phyloP scores from a whole-genome alignment of 2,797 vertebrate genomes.

The Podarcis lilfordi region DNA sequence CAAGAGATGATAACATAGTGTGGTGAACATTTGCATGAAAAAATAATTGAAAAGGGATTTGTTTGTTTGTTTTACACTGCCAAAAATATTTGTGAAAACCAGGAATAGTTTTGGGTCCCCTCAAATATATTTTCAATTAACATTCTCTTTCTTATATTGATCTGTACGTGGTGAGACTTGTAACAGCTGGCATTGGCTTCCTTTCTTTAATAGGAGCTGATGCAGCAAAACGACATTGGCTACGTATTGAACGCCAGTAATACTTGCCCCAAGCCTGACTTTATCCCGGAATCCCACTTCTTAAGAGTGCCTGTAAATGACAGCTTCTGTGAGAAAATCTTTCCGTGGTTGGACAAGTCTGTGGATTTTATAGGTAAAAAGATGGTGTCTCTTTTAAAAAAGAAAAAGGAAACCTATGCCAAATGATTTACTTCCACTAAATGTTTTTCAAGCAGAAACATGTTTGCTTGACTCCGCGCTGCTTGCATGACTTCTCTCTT shows the following conservation, averaged over 20 bases:
- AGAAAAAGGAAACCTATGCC: neutral
- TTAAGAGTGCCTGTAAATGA: conserved; percentile 95
- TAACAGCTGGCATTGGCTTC: neutral
- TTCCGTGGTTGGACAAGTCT: conserved; percentile 95
- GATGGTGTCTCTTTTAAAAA: neutral
- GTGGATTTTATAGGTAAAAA: conserved; percentile 95
- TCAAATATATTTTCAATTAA: neutral
- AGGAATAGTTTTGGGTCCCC: neutral
- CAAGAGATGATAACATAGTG: neutral
- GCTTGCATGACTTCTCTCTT: no score
- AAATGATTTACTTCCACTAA: neutral
- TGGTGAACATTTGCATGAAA: neutral
- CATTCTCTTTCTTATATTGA: neutral
- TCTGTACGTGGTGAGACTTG: neutral
- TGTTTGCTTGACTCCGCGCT: no score
- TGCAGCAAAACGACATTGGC: conserved; percentile 93
- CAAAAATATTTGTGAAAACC: neutral
- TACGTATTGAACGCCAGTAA: conserved; percentile 94
- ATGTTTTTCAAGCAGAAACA: neutral
- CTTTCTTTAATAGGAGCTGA: conserved; percentile 85
- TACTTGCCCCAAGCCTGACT: conserved; percentile 96
- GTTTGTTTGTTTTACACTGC: neutral
- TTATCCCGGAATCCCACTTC: conserved; percentile 93
- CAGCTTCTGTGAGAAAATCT: conserved; percentile 97
- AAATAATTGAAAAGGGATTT: neutral